Percentiles rank a stretch among this genome's conserved stretches.
Conservation (phyloP, 2,797 vertebrate species). For the Urophycis tenuis region DNA sequence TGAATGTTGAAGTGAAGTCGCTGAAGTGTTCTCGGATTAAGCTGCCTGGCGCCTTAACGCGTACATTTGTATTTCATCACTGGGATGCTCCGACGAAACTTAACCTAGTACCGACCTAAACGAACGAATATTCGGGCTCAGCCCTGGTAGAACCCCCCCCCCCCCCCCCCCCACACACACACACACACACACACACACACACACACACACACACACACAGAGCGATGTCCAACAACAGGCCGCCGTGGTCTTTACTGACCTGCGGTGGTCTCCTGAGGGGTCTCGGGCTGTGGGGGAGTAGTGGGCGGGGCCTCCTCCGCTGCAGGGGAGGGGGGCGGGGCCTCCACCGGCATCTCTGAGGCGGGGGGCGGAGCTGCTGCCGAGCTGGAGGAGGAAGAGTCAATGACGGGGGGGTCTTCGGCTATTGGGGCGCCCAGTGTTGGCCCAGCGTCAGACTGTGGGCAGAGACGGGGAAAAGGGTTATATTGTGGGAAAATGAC, state of each 20-base stretch:
- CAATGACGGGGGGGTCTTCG: slow-evolving; percentile 14
- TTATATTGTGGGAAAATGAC: background rate
- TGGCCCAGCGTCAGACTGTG: slow-evolving; percentile 36
- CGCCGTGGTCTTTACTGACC: slow-evolving; percentile 41
- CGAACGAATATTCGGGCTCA: no score
- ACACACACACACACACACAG: slow-evolving; percentile 6
- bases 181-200: background rate
- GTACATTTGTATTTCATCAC: no score
- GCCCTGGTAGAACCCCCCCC: no score
- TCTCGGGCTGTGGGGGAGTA: background rate
- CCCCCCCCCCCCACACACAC: no score
- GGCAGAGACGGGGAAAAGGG: background rate
- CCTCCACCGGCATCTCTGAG: no score
- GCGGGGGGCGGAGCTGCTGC: slow-evolving; percentile 4
- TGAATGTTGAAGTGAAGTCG: no score
- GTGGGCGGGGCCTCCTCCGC: background rate
- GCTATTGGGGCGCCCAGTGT: slow-evolving; percentile 27
- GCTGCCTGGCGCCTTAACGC: no score
- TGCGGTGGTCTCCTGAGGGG: slow-evolving; percentile 14
- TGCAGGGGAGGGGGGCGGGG: slow-evolving; percentile 10
- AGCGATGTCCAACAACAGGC: no score
- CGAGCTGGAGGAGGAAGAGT: background rate
- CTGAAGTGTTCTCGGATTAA: no score
- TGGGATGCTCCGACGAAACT: no score
- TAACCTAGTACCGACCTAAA: no score